Percentiles rank a stretch among this genome's conserved stretches.
phyloP scores from a whole-genome alignment of 2,888 invertebrate genomes.

The Synergus japonicus region DNA sequence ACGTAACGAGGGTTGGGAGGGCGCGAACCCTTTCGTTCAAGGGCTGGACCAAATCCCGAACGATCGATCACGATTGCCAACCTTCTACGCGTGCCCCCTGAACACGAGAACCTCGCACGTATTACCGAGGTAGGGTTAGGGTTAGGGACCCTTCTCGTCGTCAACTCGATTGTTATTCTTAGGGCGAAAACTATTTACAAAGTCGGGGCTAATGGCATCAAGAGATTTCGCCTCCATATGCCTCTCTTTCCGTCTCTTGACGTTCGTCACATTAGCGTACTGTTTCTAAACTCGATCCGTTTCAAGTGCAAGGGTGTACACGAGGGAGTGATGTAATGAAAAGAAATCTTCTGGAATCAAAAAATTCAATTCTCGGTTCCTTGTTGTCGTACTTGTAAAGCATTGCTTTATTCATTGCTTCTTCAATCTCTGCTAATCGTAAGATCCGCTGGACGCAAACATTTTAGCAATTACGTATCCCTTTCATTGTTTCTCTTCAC shows the following conservation, averaged over 20 bases:
- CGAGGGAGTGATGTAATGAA: neutral
- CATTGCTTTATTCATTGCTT: neutral
- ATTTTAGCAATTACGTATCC: slow-evolving; percentile 27
- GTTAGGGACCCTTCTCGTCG: slow-evolving; percentile 63
- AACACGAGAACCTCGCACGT: slow-evolving; percentile 43
- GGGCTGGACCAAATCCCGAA: slow-evolving; percentile 59
- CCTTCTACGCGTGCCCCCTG: slow-evolving; percentile 52
- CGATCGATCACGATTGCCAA: slow-evolving; percentile 75
- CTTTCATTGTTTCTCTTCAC: slow-evolving; percentile 24
- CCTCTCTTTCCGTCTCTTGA: slow-evolving; percentile 52
- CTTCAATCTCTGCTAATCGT: slow-evolving; percentile 1
- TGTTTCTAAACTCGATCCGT: slow-evolving; percentile 60
- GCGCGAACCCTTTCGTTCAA: slow-evolving; percentile 66
- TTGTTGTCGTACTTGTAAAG: no score
- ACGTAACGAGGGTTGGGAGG: slow-evolving; percentile 59
- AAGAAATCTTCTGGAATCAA: no score
- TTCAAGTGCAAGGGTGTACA: slow-evolving; percentile 18
- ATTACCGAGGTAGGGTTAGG: slow-evolving; percentile 56
- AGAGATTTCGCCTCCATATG: slow-evolving; percentile 73
- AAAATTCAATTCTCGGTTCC: no score
- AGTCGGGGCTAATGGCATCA: slow-evolving; percentile 59
- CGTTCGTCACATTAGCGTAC: slow-evolving; percentile 54
- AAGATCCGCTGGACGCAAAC: slow-evolving; percentile 18
- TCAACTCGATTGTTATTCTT: slow-evolving; percentile 73
- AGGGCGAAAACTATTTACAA: slow-evolving; percentile 76